These are phyloP conservation scores for Azemiops feae DNA, from an alignment of 2,113 vertebrate species.

Conservation along the genomic window DNA sequence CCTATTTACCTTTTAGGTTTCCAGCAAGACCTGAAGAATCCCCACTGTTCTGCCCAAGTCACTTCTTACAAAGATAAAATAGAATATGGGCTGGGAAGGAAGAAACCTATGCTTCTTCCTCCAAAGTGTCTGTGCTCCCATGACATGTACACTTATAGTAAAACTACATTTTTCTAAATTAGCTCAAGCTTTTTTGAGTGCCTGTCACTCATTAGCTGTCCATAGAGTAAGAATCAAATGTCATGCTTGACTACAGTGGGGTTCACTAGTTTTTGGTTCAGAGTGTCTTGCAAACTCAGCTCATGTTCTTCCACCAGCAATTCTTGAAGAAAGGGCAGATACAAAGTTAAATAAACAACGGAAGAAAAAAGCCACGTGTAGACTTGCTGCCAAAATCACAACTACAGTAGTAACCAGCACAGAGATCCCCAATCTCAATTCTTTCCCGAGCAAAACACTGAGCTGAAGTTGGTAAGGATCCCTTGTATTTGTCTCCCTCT, in stretches of 20 bases:
- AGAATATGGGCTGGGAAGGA: not conserved
- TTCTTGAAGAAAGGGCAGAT: not conserved
- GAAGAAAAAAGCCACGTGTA: not conserved
- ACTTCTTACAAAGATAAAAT: not conserved
- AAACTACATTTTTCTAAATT: not conserved
- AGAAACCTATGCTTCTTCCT: not conserved
- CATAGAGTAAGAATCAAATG: not conserved
- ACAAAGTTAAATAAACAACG: no score
- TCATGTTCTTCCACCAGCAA: not conserved
- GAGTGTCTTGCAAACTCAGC: not conserved
- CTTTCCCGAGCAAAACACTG: slow-evolving; percentile 24
- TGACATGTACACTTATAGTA: not conserved
- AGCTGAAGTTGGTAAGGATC: slow-evolving; percentile 50
- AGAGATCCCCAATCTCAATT: not conserved
- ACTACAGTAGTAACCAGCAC: not conserved
- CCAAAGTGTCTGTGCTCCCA: not conserved
- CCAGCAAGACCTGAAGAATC: not conserved
- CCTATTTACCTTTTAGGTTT: not conserved
- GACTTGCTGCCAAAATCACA: not conserved
- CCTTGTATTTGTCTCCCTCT: slow-evolving; percentile 50
- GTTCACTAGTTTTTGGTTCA: not conserved
- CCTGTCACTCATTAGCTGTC: not conserved
- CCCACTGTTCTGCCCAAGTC: not conserved
- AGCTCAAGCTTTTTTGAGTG: not conserved
- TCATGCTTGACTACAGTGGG: not conserved